phyloP scores from a whole-genome alignment of 1,140 invertebrate species.

The Samia ricini region DNA sequence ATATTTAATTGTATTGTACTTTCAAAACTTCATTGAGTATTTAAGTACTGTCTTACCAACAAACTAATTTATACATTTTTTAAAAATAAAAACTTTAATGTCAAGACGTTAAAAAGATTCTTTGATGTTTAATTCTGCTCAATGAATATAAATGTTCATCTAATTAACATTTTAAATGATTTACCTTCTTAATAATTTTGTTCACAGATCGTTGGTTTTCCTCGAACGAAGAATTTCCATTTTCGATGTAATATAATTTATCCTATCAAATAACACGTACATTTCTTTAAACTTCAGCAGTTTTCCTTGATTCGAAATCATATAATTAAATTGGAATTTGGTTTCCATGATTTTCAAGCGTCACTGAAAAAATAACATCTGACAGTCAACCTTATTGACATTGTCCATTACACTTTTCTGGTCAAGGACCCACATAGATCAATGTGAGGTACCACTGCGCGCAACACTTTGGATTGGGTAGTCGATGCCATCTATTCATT shows the following conservation, averaged over 20 bases:
- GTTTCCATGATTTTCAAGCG: slow-evolving; percentile 13
- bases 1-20: no score
- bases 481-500: no score
- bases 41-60: no score
- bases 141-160: neutral
- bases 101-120: slow-evolving; percentile 5
- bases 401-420: no score
- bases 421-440: no score
- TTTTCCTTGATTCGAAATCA: slow-evolving; percentile 22
- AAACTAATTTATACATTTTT: neutral
- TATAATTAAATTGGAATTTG: slow-evolving; percentile 27
- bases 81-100: slow-evolving; percentile 4
- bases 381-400: neutral
- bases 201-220: slow-evolving; percentile 17
- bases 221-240: slow-evolving; percentile 18
- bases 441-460: no score
- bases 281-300: slow-evolving; percentile 10
- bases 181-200: slow-evolving; percentile 12
- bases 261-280: slow-evolving; percentile 11
- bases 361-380: neutral
- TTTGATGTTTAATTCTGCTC: slow-evolving; percentile 1
- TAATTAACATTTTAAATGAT: neutral
- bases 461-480: no score
- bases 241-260: slow-evolving; percentile 28
- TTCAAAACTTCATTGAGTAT: no score